Evolutionary conservation across 2,113 vertebrate genomes (phyloP), one percentile per base, ranked within the genome.

Genomic region (Mugil cephalus): DNA sequence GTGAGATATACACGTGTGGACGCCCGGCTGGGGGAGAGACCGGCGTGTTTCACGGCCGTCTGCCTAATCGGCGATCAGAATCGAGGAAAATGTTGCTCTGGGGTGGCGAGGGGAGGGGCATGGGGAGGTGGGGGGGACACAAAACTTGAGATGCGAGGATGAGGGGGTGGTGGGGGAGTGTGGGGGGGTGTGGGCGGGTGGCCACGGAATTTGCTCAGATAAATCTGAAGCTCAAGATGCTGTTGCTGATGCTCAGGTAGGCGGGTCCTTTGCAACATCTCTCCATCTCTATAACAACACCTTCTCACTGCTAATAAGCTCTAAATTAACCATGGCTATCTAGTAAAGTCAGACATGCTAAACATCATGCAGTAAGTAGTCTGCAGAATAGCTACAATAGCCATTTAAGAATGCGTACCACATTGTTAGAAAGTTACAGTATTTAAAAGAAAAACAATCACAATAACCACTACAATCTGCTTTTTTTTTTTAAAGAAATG

Each of bases 271-370:
- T 83, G 87, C 76, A 88, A 91, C 87, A 93, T 86, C 76, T 88
- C 77, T 87, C 82, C 82, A 78, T 82, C 56, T 77, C 72, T 82
- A 69, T 81, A 85, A 90, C 77, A 91, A 88, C 90, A 91, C 91
- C 91, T 83, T 90, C 85, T 89, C 92, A 94, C 93, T 93, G 93
- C 94, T 94, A 90, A 94, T 94, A 94, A 94, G 94, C 94, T 94
- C 94, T 88, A 90, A 87, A 67, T 91, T 91, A 85, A 85, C 74
- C 88, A 83, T 84, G 77, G 18, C 90, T 91, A 88, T 77, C 74
- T 93, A 62, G 62, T 82, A 66, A 63, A 71, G 64, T 83, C 75
- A 92, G 60, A 87, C 81, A 90, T 84, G 70, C 67, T 87, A 80
- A 80, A 85, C 52, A 74, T 75, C 82, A 88, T 80, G 85, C 84